A percentile compares a stretch with the other conserved stretches of the same genome.
Evolutionary conservation across 1,140 invertebrate species (phyloP).

Genomic region (Luehdorfia chinensis): DNA sequence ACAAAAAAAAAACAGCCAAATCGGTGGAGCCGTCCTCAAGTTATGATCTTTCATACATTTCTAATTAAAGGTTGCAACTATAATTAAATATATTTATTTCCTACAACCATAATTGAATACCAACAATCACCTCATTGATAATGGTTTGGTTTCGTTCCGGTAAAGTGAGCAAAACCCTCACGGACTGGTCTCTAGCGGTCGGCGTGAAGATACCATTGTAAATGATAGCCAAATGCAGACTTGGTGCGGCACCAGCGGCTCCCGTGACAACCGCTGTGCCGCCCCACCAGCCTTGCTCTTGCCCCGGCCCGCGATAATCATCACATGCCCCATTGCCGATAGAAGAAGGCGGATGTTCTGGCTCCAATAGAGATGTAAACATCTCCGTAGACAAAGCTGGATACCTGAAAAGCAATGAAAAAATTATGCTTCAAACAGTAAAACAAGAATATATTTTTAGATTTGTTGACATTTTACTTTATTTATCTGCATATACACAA

Average conservation of each 20-base stretch:
- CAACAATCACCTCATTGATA: constrained; percentile 85
- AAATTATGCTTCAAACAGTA: too few relatives aligned
- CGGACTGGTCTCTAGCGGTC: constrained; percentile 81
- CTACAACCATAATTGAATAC: too few relatives aligned
- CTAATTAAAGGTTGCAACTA: too few relatives aligned
- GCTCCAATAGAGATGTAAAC: constrained; percentile 88
- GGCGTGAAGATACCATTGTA: constrained; percentile 88
- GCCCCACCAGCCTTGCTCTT: constrained; percentile 87
- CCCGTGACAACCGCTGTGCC: constrained; percentile 92
- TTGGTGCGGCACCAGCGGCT: constrained; percentile 85
- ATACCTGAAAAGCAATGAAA: constrained; percentile 53
- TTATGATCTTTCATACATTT: too few relatives aligned
- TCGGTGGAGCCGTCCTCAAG: too few relatives aligned
- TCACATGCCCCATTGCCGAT: constrained; percentile 63
- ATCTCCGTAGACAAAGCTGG: constrained; percentile 86
- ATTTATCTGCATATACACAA: too few relatives aligned
- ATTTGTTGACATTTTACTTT: too few relatives aligned
- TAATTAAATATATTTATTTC: too few relatives aligned
- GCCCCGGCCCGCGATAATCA: constrained; percentile 68
- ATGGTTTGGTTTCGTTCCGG: constrained; percentile 84
- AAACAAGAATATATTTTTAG: too few relatives aligned
- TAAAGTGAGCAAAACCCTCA: constrained; percentile 84
- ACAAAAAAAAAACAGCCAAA: too few relatives aligned
- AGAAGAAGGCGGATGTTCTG: constrained; percentile 70
- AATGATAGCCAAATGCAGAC: constrained; percentile 87